These are phyloP conservation scores for Leucophora obtusa DNA, from an alignment of 2,888 invertebrate genomes.

Conservation along the genomic window DNA sequence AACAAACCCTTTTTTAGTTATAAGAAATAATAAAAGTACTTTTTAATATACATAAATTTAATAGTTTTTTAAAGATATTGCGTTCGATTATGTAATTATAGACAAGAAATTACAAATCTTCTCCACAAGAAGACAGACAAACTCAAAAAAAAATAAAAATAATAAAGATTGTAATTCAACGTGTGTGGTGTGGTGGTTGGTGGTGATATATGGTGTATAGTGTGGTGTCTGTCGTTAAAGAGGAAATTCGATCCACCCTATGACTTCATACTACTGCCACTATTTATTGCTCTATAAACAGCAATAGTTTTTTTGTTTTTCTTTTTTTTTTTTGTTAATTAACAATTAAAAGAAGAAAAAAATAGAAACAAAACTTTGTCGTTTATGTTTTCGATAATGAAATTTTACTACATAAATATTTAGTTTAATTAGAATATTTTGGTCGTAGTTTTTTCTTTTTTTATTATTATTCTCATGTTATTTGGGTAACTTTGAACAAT, in stretches of 20 bases:
- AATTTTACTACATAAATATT: slow-evolving; percentile 21
- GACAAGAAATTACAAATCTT: slow-evolving; percentile 17
- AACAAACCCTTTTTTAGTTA: background rate
- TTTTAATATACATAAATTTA: slow-evolving; percentile 30
- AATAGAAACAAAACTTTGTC: slow-evolving; percentile 1
- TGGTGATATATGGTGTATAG: slow-evolving; percentile 22
- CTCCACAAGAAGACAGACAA: background rate
- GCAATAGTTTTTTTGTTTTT: background rate
- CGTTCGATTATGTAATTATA: slow-evolving; percentile 50
- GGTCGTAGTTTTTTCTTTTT: slow-evolving; percentile 39
- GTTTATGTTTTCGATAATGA: slow-evolving; percentile 17
- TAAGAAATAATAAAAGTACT: background rate
- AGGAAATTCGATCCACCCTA: slow-evolving; percentile 40
- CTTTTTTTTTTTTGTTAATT: slow-evolving; percentile 18
- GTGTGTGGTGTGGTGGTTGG: slow-evolving; percentile 29
- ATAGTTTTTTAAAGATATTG: slow-evolving; percentile 46
- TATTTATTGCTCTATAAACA: background rate
- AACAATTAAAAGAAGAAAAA: slow-evolving; percentile 30
- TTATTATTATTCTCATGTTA: slow-evolving; percentile 18
- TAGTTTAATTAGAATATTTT: slow-evolving; percentile 48
- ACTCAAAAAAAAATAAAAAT: background rate
- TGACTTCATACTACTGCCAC: slow-evolving; percentile 31
- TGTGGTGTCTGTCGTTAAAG: background rate
- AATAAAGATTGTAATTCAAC: slow-evolving; percentile 38
- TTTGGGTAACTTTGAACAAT: background rate